A percentile compares a stretch with the other conserved stretches of the same genome.
phyloP scores from a whole-genome alignment of 2,797 vertebrate species.

The Caiman crocodilus region DNA sequence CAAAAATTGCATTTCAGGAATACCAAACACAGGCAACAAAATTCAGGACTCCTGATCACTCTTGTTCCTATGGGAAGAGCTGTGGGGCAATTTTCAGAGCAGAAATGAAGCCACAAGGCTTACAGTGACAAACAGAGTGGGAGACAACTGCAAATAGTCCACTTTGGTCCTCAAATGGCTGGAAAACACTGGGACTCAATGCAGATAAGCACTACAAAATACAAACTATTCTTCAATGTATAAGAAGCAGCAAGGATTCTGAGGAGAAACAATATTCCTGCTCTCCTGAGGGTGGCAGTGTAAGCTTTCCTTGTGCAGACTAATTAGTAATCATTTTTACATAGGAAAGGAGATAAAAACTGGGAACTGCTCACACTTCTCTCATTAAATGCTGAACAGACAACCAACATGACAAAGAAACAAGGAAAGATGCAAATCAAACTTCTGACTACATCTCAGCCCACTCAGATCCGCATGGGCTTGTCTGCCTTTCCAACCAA shows the following conservation, averaged over 20 bases:
- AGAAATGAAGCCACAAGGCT: background rate
- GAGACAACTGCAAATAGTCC: background rate
- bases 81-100: background rate
- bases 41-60: background rate
- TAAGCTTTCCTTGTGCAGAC: slow-evolving; percentile 28
- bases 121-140: background rate
- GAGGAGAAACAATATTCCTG: background rate
- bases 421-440: slow-evolving; percentile 35
- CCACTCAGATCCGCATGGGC: background rate
- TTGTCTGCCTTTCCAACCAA: background rate
- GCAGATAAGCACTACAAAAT: slow-evolving; percentile 26
- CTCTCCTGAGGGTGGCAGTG: slow-evolving; percentile 43
- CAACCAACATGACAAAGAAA: slow-evolving; percentile 1
- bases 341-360: background rate
- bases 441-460: slow-evolving; percentile 3
- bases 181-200: slow-evolving; percentile 23
- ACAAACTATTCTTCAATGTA: slow-evolving; percentile 1
- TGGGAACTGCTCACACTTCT: background rate
- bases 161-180: background rate
- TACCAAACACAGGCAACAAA: no score
- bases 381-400: slow-evolving; percentile 18
- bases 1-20: no score
- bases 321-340: background rate
- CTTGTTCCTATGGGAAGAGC: background rate
- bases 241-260: slow-evolving; percentile 21